Base-by-base conservation (phyloP, 1,140 invertebrate species). In the Sitodiplosis mosellana region DNA sequence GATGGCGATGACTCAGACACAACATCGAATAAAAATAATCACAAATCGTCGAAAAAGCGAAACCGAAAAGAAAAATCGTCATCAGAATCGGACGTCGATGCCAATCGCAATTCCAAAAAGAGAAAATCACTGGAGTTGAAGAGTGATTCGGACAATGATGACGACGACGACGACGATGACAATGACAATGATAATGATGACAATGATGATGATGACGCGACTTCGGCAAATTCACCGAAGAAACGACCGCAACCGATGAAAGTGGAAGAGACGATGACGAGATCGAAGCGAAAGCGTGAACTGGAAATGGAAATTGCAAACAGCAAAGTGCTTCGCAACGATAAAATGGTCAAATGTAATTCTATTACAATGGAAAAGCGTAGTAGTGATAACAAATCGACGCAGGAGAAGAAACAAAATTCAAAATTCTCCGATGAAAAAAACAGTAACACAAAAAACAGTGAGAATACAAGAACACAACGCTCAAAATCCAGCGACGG, bases 311-410 rank as follows among this genome's bases (percentile, higher is more conserved):
- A 64, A 43, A 45, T 52, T 48, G 61, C 61, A 51, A 64, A 64
- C 21, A 61, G 59, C 36, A 64, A 64, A 46, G 59, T 64, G 0
- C 53, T 64, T 1, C 55, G 62, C 2, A 64, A 64, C 20, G 61
- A 64, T 27, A 64, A 64, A 47, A 52, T 64, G 38, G 60, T 64
- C 12, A 51, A 62, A 34, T 27, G 27, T 27, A 50, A 50, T 20
- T 19, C 47, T 11, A n/a, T 18, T 20, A 11, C 14, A 12, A n/a
- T 33, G 2, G 43, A 27, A 12, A n/a, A 21, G 14, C 21, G 22
- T 11, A 5, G 8, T 15, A 22, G 18, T 20, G 42, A 44, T n/a
- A 42, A 51, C 47, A 45, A 55, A 48, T 33, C 37, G 41, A 38
- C 20, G 40, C 2, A 17, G 3, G 46, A 47, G 12, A 12, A 36